Evolutionary conservation across 2,888 invertebrate species (phyloP).

Genomic region (Macaria liturata): DNA sequence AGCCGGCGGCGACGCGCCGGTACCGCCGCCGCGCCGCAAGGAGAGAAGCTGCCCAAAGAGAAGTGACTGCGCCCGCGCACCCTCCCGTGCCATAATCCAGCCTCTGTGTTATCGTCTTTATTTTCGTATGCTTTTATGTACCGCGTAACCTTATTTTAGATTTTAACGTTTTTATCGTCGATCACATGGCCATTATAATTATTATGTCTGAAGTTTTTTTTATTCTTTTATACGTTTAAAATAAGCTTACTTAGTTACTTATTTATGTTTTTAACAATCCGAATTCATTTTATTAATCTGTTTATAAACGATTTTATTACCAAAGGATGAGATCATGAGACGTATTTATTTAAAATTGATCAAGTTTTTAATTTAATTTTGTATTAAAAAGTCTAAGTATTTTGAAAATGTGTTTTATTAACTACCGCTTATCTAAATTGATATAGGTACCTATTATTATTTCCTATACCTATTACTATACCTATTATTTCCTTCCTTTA

Average conservation of each 20-base stretch:
- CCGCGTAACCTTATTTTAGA: constrained; percentile 67
- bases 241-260: constrained; percentile 22
- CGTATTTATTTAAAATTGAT: constrained; percentile 61
- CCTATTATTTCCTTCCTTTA: too few species aligned
- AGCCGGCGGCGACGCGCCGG: constrained; percentile 68
- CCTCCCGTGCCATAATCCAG: constrained; percentile 75
- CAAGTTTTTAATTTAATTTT: constrained; percentile 67
- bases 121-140: constrained; percentile 72
- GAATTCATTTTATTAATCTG: constrained; percentile 44
- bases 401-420: constrained; percentile 51
- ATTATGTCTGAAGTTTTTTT: constrained; percentile 53
- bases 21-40: constrained; percentile 82
- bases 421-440: too few species aligned
- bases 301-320: constrained; percentile 52
- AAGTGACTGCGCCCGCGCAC: constrained; percentile 64
- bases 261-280: constrained; percentile 52
- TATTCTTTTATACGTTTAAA: constrained; percentile 54
- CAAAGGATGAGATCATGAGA: constrained; percentile 56
- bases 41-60: constrained; percentile 82
- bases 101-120: constrained; percentile 62
- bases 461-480: too few species aligned
- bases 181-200: constrained; percentile 52
- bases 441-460: too few species aligned
- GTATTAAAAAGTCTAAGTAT: constrained; percentile 76
- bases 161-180: constrained; percentile 55